Percentiles rank a stretch among this genome's conserved stretches.
phyloP scores from a whole-genome alignment of 2,888 invertebrate species.

The Coenonympha glycerion region DNA sequence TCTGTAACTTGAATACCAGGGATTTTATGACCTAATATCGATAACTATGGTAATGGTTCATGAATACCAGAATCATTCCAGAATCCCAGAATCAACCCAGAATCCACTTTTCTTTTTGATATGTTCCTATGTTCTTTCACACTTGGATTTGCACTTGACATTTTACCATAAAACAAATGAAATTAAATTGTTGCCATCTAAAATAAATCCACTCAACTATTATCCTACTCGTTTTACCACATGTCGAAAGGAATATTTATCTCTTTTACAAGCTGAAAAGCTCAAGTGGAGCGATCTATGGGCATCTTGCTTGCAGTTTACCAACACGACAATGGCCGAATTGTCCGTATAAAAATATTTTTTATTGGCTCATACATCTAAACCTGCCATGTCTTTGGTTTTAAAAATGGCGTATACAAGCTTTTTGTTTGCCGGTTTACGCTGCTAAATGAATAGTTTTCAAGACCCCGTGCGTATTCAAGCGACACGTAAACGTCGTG shows the following conservation, averaged over 20 bases:
- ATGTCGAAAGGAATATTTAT: conserved; percentile 70
- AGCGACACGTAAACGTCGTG: conserved; percentile 64
- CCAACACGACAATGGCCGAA: conserved; percentile 77
- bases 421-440: conserved; percentile 78
- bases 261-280: conserved; percentile 72
- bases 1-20: no score
- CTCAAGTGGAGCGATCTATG: conserved; percentile 74
- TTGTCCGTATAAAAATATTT: conserved; percentile 72
- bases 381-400: conserved; percentile 77
- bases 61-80: no score
- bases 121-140: no score
- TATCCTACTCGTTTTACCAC: conserved; percentile 70
- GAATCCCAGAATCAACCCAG: no score
- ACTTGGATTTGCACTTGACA: no score
- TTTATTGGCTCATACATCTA: conserved; percentile 72
- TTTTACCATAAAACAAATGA: background rate
- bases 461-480: conserved; percentile 60
- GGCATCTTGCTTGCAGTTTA: conserved; percentile 74
- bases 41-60: no score
- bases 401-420: conserved; percentile 79
- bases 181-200: conserved; percentile 43
- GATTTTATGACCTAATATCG: no score
- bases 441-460: conserved; percentile 64
- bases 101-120: no score
- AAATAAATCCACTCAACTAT: conserved; percentile 50